Base-by-base conservation (phyloP, 1,140 invertebrate species). In the Cydia pomonella region DNA sequence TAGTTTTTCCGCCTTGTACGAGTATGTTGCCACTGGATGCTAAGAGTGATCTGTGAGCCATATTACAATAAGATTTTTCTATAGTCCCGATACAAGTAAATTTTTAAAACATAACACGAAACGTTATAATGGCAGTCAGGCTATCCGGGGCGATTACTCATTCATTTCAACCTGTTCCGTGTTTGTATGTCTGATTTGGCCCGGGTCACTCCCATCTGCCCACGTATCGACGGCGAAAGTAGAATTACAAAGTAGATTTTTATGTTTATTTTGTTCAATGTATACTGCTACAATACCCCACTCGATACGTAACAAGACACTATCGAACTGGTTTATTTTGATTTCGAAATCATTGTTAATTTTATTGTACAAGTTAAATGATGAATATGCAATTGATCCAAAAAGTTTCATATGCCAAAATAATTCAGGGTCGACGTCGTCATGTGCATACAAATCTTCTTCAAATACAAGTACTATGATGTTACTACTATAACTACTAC, bases 91-190 rank as follows among this genome's bases (percentile, higher is more conserved):
- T 33, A 6, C 2, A 33, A 33, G 29, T 33, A 33, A 33, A 33
- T 33, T 33, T 33, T 3, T 33, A 33, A 33, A 44, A 7, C 41
- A 12, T 44, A 44, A 44, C 3, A 9, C 9, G 41, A 12, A 44
- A n/a, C n/a, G n/a, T n/a, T n/a, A n/a, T 69, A 69, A 69, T 66
- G 27, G 18, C 64, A 41, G 41, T 66, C 64, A 41, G 33, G 16
- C n/a, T 23, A 41, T 41, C 27, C 64, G 16, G 64, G 29, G n/a
- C 64, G 64, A 69, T 69, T 69, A 21, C 64, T 73, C 80, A 82
- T 80, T 79, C 79, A 79, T 81, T 33, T 80, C 79, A 83, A 85
- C 84, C 82, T 85, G 84, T 79, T 79, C 76, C 33, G 62, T 79
- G 79, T 80, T 78, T 80, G 77, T 76, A 75, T 77, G 76, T 76